phyloP scores from a whole-genome alignment of 2,888 invertebrate species.

The Caenorhabditis panamensis region DNA sequence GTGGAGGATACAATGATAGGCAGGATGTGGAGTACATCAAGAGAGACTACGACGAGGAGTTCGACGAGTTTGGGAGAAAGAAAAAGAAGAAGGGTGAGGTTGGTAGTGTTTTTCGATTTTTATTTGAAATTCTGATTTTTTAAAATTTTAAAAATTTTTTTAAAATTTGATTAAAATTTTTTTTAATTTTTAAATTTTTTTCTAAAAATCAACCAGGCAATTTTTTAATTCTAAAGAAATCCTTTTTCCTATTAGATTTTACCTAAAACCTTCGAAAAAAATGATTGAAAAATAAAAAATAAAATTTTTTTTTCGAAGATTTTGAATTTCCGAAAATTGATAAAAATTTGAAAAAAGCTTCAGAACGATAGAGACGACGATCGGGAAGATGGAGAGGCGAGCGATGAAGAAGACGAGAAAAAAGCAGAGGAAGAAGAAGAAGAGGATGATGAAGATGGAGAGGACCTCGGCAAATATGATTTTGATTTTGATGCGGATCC shows the following conservation, averaged over 20 bases:
- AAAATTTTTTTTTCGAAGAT: background rate
- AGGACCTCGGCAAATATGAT: conserved; percentile 77
- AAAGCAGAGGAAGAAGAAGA: conserved; percentile 59
- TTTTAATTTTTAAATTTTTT: too few relatives aligned
- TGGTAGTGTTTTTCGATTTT: conserved; percentile 9
- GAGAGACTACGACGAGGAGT: conserved; percentile 88
- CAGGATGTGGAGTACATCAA: conserved; percentile 92
- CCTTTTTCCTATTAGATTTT: too few relatives aligned
- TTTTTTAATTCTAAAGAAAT: too few relatives aligned
- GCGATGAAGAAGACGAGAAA: conserved; percentile 25
- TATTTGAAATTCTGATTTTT: background rate
- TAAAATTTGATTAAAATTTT: too few relatives aligned
- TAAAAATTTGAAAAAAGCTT: too few relatives aligned
- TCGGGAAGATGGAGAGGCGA: conserved; percentile 13
- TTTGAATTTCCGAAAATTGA: conserved; percentile 11
- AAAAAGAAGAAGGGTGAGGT: conserved; percentile 75
- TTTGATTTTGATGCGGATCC: conserved; percentile 75
- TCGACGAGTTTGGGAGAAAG: conserved; percentile 87
- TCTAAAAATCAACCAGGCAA: too few relatives aligned
- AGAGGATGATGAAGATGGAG: conserved; percentile 74
- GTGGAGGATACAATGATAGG: conserved; percentile 84
- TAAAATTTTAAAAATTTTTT: too few relatives aligned
- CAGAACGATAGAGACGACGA: background rate
- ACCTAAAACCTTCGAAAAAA: too few relatives aligned
- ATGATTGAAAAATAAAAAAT: too few relatives aligned